These are phyloP conservation scores for Cetonia aurata DNA, from an alignment of 2,888 invertebrate genomes.

Conservation along the genomic window DNA sequence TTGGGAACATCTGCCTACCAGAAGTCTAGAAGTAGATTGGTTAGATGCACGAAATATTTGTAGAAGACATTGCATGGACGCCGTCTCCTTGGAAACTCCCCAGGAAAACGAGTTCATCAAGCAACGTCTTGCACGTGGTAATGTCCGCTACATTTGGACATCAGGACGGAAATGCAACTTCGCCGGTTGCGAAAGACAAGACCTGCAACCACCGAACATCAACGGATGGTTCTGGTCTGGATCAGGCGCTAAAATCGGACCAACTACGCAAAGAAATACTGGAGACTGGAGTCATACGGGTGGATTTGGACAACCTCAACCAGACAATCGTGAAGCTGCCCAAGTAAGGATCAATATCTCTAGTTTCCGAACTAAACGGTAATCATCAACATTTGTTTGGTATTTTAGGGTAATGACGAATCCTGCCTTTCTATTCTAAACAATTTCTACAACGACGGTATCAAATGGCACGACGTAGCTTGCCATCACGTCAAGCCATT, in stretches of 20 bases:
- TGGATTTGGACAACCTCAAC: conserved; percentile 88
- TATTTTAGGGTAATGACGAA: conserved; percentile 85
- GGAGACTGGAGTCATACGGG: conserved; percentile 93
- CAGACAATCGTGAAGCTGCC: conserved; percentile 91
- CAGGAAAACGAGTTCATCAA: conserved; percentile 93
- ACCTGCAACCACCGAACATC: conserved; percentile 86
- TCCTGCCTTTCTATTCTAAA: conserved; percentile 90
- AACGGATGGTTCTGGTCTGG: conserved; percentile 97
- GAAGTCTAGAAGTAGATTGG: conserved; percentile 89
- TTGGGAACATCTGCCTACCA: conserved; percentile 88
- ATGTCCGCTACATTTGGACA: conserved; percentile 88
- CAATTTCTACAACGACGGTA: conserved; percentile 91
- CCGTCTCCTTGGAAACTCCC: conserved; percentile 90
- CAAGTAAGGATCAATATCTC: conserved; percentile 70
- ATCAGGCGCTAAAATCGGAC: conserved; percentile 91
- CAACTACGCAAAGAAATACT: conserved; percentile 88
- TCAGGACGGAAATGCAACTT: conserved; percentile 94
- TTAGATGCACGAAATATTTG: conserved; percentile 92
- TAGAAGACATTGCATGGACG: conserved; percentile 93
- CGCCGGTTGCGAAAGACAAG: conserved; percentile 86
- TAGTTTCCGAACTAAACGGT: neutral
- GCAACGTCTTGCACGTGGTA: conserved; percentile 85
- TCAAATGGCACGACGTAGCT: conserved; percentile 90
- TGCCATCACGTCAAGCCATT: conserved; percentile 89
- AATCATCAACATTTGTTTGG: conserved; percentile 18